Conservation (phyloP, 2,797 vertebrate genomes). For the Alca torda region DNA sequence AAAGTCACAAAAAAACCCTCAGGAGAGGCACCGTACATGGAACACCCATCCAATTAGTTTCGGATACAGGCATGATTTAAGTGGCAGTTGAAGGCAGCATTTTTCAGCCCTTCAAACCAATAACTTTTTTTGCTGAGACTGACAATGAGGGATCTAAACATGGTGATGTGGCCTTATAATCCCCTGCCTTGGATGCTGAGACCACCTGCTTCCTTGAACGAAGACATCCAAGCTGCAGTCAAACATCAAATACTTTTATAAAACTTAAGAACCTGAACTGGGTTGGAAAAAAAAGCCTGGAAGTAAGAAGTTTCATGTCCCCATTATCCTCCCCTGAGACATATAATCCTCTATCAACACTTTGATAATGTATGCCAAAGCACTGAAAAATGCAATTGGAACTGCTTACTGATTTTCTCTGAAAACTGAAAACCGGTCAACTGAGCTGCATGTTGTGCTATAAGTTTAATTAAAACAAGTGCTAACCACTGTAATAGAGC, state of each 20-base stretch:
- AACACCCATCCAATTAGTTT: not conserved
- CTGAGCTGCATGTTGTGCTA: not conserved
- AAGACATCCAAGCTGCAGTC: not conserved
- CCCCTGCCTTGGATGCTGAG: not conserved
- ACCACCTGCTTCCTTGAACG: not conserved
- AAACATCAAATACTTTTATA: not conserved
- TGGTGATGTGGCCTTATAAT: not conserved
- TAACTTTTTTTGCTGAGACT: not conserved
- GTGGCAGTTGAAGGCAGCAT: not conserved
- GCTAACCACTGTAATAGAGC: not conserved
- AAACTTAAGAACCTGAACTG: not conserved
- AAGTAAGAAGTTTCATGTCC: not conserved
- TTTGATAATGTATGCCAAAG: conserved; percentile 20
- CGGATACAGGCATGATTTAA: not conserved
- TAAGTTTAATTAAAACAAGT: conserved; percentile 48
- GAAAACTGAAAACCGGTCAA: conserved; percentile 14
- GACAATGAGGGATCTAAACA: not conserved
- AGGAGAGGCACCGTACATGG: not conserved
- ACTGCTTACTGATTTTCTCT: not conserved
- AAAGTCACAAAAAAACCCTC: not conserved
- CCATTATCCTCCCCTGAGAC: not conserved
- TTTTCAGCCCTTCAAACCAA: not conserved
- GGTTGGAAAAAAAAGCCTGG: not conserved
- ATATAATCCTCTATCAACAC: not conserved
- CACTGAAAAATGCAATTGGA: not conserved